Base-by-base conservation (phyloP, 2,888 invertebrate species). In the Lasioglossum leucozonium region DNA sequence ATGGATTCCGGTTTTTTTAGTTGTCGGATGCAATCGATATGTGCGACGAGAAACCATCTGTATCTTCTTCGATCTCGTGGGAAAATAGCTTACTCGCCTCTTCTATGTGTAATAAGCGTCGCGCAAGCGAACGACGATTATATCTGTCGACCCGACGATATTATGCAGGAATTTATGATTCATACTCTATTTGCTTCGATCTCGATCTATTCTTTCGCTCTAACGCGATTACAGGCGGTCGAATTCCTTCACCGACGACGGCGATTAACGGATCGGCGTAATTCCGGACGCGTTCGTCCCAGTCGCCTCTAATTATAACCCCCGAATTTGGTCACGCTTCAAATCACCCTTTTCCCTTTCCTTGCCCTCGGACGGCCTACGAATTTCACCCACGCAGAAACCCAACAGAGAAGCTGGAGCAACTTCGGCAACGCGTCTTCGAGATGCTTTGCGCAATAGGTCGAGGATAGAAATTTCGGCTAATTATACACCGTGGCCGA, bases 401-500 rank as follows among this genome's bases (percentile, higher is more conserved):
- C 55, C 42, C 10, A n/a, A 37, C 51, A n/a, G 22, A 51, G 34
- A 8, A 55, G 58, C 72, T 71, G 69, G 76, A 80, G 58, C 79
- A 37, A 62, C n/a, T 51, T 67, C 62, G 22, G 58, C 62, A n/a
- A 47, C 30, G 58, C 26, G 42, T 42, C 76, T 34, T 11, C 40
- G 5, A 69, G 44, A 62, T 30, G 55, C 30, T 85, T 65, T 87
- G 55, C 81, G 76, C 77, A 85, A 87, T 73, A 3, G 37, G n/a
- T 40, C 42, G 67, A 72, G 79, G 81, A 83, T 67, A 75, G 72
- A 79, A 51, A 81, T 84, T 65, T 81, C 73, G 79, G 80, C 82
- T 89, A 88, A 88, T 86, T 88, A 81, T 89, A 51, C 22, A 84
- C 40, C 62, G 47, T 58, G 74, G 30, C 51, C 75, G 69, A 81